Conservation (phyloP, 2,797 vertebrate species). For the Sebastes iracundus region DNA sequence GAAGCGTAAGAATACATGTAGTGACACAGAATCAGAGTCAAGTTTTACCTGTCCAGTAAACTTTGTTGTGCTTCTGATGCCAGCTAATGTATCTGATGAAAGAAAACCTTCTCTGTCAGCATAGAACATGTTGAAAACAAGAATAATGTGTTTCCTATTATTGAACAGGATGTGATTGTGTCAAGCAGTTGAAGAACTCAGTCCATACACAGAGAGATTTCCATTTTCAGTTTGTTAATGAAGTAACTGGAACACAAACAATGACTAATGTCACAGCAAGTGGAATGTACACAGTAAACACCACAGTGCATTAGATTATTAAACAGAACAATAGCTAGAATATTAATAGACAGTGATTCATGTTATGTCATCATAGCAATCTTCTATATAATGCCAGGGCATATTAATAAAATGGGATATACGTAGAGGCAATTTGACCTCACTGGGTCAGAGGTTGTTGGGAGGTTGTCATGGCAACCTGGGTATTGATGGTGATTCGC, state of each 20-base stretch:
- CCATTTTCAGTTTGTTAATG: slow-evolving; percentile 1
- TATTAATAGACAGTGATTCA: background rate
- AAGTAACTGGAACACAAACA: slow-evolving; percentile 1
- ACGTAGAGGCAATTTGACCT: background rate
- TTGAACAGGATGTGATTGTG: background rate
- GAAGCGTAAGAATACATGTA: background rate
- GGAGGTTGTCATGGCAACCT: slow-evolving; percentile 88
- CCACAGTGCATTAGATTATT: background rate
- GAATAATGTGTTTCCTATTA: background rate
- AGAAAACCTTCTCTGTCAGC: no score
- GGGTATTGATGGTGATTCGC: slow-evolving; percentile 86
- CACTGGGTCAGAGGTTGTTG: slow-evolving; percentile 79
- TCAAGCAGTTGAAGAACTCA: background rate
- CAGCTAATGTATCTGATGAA: background rate
- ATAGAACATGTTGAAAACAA: no score
- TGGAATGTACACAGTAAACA: slow-evolving; percentile 52
- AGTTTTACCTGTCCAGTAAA: background rate
- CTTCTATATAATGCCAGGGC: background rate
- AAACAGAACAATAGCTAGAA: background rate
- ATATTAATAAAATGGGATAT: background rate
- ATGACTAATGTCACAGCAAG: background rate
- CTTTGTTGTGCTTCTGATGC: background rate
- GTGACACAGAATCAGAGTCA: background rate
- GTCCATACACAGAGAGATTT: background rate
- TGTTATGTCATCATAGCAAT: background rate